phyloP scores from a whole-genome alignment of 2,888 invertebrate genomes.

The Himalopsyche tibetana region DNA sequence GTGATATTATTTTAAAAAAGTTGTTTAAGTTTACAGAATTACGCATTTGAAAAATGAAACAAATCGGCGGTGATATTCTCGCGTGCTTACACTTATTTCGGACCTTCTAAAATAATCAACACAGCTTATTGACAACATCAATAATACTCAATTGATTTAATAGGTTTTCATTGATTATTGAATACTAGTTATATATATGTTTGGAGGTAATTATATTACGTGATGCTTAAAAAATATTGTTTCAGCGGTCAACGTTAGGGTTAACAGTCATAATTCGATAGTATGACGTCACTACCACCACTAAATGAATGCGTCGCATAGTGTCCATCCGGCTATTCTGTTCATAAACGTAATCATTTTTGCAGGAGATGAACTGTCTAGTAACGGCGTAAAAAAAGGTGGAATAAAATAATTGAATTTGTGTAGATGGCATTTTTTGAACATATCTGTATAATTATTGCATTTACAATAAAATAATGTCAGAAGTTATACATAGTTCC shows the following conservation, averaged over 20 bases:
- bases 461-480: not conserved
- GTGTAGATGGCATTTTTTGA: not conserved
- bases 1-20: no score
- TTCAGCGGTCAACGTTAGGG: not conserved
- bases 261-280: not conserved
- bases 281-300: not conserved
- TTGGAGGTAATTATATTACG: not conserved
- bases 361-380: not conserved
- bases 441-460: not conserved
- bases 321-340: slow-evolving; percentile 1
- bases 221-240: not conserved
- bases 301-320: not conserved
- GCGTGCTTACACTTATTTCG: no score
- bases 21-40: no score
- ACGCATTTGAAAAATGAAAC: no score
- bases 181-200: no score
- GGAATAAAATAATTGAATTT: not conserved
- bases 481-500: not conserved
- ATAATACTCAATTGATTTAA: no score
- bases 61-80: no score
- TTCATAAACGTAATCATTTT: not conserved
- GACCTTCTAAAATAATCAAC: no score
- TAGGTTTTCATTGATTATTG: no score
- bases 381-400: not conserved
- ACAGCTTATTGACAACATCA: no score